Evolutionary conservation across 2,113 vertebrate genomes (phyloP).

Genomic region (Zosterops borbonicus): DNA sequence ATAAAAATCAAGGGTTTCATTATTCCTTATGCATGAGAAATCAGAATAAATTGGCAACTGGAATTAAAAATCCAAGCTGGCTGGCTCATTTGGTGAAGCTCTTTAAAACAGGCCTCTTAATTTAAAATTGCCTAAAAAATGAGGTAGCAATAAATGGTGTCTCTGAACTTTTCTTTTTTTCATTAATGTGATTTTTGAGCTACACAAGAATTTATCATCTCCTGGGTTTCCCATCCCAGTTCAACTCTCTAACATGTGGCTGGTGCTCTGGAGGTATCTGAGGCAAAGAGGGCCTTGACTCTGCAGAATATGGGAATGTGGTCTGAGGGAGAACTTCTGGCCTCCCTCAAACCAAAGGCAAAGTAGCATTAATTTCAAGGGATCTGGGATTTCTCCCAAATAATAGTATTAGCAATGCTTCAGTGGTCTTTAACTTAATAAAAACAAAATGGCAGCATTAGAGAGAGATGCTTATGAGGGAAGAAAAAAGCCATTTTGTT

Average conservation of each 20-base stretch:
- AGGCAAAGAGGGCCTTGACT: not conserved
- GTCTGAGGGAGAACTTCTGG: not conserved
- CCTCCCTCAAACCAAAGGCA: not conserved
- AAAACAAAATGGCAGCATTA: slow-evolving; percentile 12
- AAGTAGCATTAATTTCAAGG: not conserved
- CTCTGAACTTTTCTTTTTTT: not conserved
- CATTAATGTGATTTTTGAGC: not conserved
- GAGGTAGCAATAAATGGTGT: not conserved
- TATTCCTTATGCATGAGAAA: not conserved
- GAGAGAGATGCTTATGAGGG: not conserved
- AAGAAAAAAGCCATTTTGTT: not conserved
- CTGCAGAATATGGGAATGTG: not conserved
- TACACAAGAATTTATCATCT: not conserved
- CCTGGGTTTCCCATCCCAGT: not conserved
- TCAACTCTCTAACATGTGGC: not conserved
- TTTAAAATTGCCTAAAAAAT: not conserved
- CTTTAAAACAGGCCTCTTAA: not conserved
- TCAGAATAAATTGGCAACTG: not conserved
- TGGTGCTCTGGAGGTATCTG: not conserved
- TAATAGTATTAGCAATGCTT: slow-evolving; percentile 25
- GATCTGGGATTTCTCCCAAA: slow-evolving; percentile 35
- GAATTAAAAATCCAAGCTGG: not conserved
- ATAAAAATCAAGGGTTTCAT: rapidly evolving
- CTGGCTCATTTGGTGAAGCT: not conserved
- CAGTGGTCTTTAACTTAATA: not conserved